These are phyloP conservation scores for Cerastis rubricosa DNA, from an alignment of 2,888 invertebrate species.

Conservation along the genomic window DNA sequence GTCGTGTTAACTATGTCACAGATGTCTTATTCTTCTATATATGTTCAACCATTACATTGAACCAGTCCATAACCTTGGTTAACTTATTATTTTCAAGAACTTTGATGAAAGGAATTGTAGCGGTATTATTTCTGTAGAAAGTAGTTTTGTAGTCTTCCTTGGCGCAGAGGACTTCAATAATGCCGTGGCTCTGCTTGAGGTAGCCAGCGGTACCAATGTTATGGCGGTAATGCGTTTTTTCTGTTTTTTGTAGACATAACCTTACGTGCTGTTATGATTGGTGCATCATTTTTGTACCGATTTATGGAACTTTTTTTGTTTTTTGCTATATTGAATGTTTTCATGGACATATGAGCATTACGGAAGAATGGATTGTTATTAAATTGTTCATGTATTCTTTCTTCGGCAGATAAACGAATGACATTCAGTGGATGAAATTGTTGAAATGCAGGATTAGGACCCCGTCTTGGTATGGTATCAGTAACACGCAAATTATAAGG, in stretches of 20 bases:
- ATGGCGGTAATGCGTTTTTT: constrained; percentile 29
- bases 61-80: constrained; percentile 79
- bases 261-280: constrained; percentile 16
- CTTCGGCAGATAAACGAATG: not conserved
- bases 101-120: constrained; percentile 13
- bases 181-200: constrained; percentile 4
- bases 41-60: constrained; percentile 69
- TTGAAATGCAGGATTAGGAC: not conserved
- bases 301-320: not conserved
- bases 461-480: not conserved
- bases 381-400: not conserved
- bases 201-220: constrained; percentile 40
- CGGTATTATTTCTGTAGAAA: not conserved
- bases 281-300: not conserved
- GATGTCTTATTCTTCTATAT: constrained; percentile 64
- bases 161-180: not conserved
- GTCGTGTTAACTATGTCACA: constrained; percentile 61
- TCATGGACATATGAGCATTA: constrained; percentile 9
- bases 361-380: constrained; percentile 8
- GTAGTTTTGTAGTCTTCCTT: not conserved
- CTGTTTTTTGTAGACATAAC: not conserved
- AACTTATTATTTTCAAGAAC: constrained; percentile 44
- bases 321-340: not conserved
- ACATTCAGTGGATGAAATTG: not conserved
- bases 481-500: not conserved